Conservation (phyloP, 2,113 vertebrate genomes). For the Osmerus mordax region DNA sequence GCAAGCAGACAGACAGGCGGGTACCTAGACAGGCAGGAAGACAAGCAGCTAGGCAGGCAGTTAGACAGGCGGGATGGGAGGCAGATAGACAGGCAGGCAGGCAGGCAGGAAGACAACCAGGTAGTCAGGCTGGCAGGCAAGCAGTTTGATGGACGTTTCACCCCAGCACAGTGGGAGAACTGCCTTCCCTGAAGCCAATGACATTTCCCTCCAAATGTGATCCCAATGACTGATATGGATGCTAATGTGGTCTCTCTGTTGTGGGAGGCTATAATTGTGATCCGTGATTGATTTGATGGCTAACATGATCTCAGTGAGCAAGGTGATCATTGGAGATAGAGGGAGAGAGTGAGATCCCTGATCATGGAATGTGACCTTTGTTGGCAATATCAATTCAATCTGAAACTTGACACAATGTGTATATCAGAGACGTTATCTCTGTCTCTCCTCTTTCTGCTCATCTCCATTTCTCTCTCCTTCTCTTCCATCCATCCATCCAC, state of each 20-base stretch:
- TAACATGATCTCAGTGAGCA: constrained; percentile 30
- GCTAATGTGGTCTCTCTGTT: constrained; percentile 32
- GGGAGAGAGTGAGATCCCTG: constrained; percentile 38
- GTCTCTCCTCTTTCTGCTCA: constrained; percentile 23
- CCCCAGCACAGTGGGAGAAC: neutral
- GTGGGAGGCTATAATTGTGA: constrained; percentile 31
- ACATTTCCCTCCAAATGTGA: constrained; percentile 27
- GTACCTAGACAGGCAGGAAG: too few relatives aligned
- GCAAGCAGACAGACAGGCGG: too few relatives aligned
- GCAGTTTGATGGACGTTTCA: neutral
- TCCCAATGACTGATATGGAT: constrained; percentile 33
- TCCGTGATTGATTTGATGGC: constrained; percentile 33
- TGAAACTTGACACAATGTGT: constrained; percentile 20
- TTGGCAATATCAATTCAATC: too few relatives aligned
- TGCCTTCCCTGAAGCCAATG: constrained; percentile 22
- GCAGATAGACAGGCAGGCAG: too few relatives aligned
- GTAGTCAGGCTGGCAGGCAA: neutral
- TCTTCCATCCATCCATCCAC: neutral
- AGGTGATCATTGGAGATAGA: constrained; percentile 35
- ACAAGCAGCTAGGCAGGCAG: too few relatives aligned
- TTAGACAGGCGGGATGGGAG: too few relatives aligned
- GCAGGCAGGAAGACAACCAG: too few relatives aligned
- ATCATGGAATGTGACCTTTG: too few relatives aligned
- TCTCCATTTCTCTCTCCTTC: neutral
- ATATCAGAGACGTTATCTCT: constrained; percentile 32